Conservation (phyloP, 1,140 invertebrate species). For the Subanguina moxae region DNA sequence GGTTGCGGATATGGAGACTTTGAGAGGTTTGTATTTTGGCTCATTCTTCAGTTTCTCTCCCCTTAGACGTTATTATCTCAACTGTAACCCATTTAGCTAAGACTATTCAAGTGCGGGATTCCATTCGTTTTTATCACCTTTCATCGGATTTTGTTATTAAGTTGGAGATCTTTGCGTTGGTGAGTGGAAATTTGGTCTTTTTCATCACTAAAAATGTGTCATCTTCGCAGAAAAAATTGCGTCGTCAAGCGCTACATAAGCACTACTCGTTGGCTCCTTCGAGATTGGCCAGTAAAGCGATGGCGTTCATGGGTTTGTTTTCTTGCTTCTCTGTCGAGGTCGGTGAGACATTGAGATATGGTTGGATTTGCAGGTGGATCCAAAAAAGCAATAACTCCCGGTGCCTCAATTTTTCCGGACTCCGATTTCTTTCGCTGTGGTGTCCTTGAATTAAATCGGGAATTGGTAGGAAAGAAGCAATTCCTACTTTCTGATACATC, state of each 20-base stretch:
- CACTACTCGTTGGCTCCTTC: neutral
- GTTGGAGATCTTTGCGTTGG: slow-evolving; percentile 7
- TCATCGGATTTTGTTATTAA: neutral
- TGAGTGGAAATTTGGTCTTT: neutral
- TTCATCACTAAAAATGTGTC: no score
- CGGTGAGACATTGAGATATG: no score
- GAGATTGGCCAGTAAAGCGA: slow-evolving; percentile 3
- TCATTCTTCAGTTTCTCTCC: no score
- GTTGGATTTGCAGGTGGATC: no score
- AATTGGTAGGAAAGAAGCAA: slow-evolving; percentile 4
- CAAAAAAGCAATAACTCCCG: no score
- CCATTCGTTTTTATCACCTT: slow-evolving; percentile 11
- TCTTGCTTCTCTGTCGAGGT: neutral
- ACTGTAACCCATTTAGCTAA: no score
- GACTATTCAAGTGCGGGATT: slow-evolving; percentile 9
- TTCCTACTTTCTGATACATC: neutral
- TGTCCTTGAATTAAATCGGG: neutral
- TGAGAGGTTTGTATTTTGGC: neutral
- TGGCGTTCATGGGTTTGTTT: neutral
- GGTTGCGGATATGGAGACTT: neutral
- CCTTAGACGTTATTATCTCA: no score
- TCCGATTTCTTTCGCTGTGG: slow-evolving; percentile 7
- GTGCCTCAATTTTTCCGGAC: no score
- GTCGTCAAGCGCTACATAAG: neutral
- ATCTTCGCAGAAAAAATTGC: slow-evolving; percentile 1